Conservation (phyloP, 30 jellyfish, hydroid and myxozoan species). For the Turritopsis rubra region DNA sequence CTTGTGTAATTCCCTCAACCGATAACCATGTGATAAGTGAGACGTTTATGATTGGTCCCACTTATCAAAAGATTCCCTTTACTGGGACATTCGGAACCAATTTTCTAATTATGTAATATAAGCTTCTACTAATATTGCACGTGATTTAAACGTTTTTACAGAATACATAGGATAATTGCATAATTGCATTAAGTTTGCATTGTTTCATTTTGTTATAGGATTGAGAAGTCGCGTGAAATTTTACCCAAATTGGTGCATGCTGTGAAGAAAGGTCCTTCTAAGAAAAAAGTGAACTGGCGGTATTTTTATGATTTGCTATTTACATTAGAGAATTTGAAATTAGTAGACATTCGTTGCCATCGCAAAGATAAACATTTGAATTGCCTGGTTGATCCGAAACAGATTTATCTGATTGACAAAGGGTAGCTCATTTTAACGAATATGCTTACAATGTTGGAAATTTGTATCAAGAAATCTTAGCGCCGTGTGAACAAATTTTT, state of each 20-base stretch:
- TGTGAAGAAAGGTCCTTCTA: conserved; percentile 48
- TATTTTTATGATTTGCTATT: conserved; percentile 60
- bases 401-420: conserved; percentile 49
- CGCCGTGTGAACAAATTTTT: too few species aligned
- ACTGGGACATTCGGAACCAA: too few species aligned
- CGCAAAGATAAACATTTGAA: conserved; percentile 42
- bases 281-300: conserved; percentile 48
- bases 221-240: conserved; percentile 76
- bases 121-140: too few species aligned
- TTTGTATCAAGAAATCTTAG: neutral
- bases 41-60: too few species aligned
- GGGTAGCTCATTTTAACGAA: conserved; percentile 66
- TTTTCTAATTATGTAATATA: too few species aligned
- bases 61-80: too few species aligned
- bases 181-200: too few species aligned
- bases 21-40: too few species aligned
- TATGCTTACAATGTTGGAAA: neutral
- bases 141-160: too few species aligned
- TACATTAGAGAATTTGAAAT: conserved; percentile 57
- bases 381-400: conserved; percentile 35
- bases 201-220: conserved; percentile 34
- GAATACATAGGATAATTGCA: too few species aligned
- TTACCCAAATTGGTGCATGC: conserved; percentile 67
- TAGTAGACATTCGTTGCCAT: conserved; percentile 89
- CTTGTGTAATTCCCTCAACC: too few species aligned